Evolutionary conservation across 2,797 vertebrate genomes (phyloP).

Genomic region (Rhodeus uyekii): DNA sequence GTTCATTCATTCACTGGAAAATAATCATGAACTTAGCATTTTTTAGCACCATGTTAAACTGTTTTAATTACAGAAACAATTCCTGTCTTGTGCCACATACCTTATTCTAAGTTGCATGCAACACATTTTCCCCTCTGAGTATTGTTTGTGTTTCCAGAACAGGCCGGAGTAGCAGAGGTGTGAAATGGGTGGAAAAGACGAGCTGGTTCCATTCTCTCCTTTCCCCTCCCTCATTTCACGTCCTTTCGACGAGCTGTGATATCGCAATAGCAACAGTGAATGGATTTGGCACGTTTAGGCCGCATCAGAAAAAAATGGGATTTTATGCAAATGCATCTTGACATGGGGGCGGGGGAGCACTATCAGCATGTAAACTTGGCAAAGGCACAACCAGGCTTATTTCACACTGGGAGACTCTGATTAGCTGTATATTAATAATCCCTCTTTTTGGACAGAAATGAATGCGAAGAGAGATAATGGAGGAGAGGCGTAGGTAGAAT

Average conservation of each 20-base stretch:
- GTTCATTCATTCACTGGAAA: too few relatives aligned
- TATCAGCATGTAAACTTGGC: constrained; percentile 59
- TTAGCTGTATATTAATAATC: constrained; percentile 61
- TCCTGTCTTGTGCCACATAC: not conserved
- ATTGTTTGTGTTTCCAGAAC: constrained; percentile 48
- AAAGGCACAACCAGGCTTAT: constrained; percentile 44
- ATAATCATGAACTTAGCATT: too few relatives aligned
- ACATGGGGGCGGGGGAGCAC: constrained; percentile 48
- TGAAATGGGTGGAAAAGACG: constrained; percentile 45
- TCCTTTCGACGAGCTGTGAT: constrained; percentile 44
- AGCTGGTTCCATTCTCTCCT: constrained; percentile 7
- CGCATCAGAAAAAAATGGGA: constrained; percentile 50
- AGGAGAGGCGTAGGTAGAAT: constrained; percentile 36
- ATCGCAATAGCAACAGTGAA: constrained; percentile 44
- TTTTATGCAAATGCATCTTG: constrained; percentile 59
- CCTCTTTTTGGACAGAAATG: constrained; percentile 45
- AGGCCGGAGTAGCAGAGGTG: constrained; percentile 19
- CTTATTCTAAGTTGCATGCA: not conserved
- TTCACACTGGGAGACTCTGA: constrained; percentile 57
- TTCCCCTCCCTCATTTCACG: constrained; percentile 13
- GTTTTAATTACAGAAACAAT: not conserved
- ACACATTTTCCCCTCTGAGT: constrained; percentile 30
- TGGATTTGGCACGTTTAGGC: constrained; percentile 55
- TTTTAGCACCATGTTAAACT: too few relatives aligned
- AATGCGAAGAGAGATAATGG: constrained; percentile 46